Base-by-base conservation (phyloP, 2,888 invertebrate genomes). In the Hypomecis punctinalis region DNA sequence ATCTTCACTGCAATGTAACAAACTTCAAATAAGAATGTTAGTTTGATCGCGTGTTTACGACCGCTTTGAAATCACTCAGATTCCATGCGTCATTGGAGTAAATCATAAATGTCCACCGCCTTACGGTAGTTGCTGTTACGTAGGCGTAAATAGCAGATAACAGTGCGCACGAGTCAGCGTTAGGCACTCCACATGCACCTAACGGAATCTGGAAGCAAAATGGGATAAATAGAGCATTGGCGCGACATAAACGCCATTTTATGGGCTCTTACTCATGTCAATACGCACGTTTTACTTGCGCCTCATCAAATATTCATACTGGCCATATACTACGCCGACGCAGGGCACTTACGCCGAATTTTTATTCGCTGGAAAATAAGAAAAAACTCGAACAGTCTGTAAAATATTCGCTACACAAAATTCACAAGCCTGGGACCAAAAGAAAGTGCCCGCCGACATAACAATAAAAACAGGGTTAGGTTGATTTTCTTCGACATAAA, bases 181-280 rank as follows among this genome's bases (percentile, higher is more conserved):
- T 55, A 49, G n/a, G 23, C 33, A 36, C 13, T 40, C 55, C 39
- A 51, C 42, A 35, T 33, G 23, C 59, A 49, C n/a, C 43, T 72
- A 76, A 73, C 76, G 72, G 75, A 54, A 69, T 54, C 59, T n/a
- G 36, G 57, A 52, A 63, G 70, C 70, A 60, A 55, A 75, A 70
- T 67, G 61, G 48, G 62, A 70, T 54, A 70, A 67, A 70, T 58
- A 62, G 66, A 65, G 65, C 64, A 62, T 58, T 56, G 40, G 56
- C 48, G 51, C 52, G 59, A 61, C 43, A 43, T 9, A 47, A 52
- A 43, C 56, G 47, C 39, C 43, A 42, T 56, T 52, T 66, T 52
- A 23, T 49, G 56, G n/a, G 23, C 39, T 13, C 48, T 45, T 43
- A 57, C 57, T n/a, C 46, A 58, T 45, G 37, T 13, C 52, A 43